A percentile compares a stretch with the other conserved stretches of the same genome.
These are phyloP conservation scores for Barnardius zonarius DNA, from an alignment of 2,113 vertebrate species.

Conservation along the genomic window DNA sequence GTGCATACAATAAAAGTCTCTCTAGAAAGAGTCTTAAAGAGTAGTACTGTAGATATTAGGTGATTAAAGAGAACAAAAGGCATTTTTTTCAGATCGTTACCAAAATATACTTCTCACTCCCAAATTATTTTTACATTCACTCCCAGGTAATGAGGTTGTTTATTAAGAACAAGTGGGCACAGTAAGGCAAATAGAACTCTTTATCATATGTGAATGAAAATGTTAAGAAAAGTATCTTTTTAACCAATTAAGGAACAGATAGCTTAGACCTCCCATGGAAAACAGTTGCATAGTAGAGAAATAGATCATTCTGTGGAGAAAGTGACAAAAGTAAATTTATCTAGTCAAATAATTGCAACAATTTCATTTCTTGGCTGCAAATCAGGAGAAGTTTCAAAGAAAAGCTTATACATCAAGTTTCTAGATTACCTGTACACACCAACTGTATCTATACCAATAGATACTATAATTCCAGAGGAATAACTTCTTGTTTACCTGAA, in stretches of 20 bases:
- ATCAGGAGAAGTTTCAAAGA: not conserved
- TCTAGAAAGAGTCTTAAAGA: not conserved
- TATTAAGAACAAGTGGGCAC: not conserved
- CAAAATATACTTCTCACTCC: not conserved
- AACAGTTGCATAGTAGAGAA: not conserved
- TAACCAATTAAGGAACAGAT: not conserved
- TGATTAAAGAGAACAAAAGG: not conserved
- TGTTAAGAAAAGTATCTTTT: not conserved
- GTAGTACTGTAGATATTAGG: not conserved
- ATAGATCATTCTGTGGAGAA: not conserved
- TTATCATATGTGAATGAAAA: not conserved
- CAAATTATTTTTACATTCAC: not conserved
- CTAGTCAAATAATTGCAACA: not conserved
- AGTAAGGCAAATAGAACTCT: not conserved
- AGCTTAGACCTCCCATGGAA: not conserved
- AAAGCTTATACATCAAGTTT: not conserved
- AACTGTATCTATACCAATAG: not conserved
- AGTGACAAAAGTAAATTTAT: not conserved
- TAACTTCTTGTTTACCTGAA: constrained; percentile 20
- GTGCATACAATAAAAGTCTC: not conserved
- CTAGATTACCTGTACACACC: not conserved
- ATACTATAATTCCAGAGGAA: not conserved
- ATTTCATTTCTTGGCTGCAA: not conserved
- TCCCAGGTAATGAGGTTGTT: not conserved
- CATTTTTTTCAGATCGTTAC: not conserved